Evolutionary conservation across 2,888 invertebrate species (phyloP), one percentile per base, ranked within the genome.

Genomic region (Meiosimyza decipiens): DNA sequence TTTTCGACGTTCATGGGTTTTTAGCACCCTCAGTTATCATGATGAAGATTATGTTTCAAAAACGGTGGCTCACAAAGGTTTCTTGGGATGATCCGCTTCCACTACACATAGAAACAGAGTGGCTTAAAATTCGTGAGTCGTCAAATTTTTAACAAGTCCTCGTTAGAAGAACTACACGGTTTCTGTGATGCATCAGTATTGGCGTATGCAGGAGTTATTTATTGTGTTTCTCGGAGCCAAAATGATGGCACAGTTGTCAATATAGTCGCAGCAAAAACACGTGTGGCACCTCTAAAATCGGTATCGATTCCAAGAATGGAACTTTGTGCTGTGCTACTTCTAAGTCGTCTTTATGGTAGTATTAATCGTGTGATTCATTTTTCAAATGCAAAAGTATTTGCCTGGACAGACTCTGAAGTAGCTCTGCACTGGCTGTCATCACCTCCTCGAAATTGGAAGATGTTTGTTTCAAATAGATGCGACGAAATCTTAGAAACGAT

Each of bases 391-490:
- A 70, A 51, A 18, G 75, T 74, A 28, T 77, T 57, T 71, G 77
- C 74, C 28, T 76, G 75, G 76, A 72, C 60, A 12, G 74, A 76
- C 50, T 76, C 76, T 18, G 63, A 55, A 22, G 54, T 81, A 13
- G 78, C 77, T 1, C 62, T 80, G 15, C 66, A 77, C 18, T 81
- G 80, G 79, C 52, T 80, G 3, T 73, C 76, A 18, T 75, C 75
- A 9, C 74, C 72, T 6, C 72, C 76, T 18, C 67, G 72, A 9
- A 77, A 71, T 28, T 81, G 78, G 77, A 78, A 80, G 72, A 79
- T 79, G 2, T 80, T 78, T 69, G 76, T 80, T 7, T 76, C 76
- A 9, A 78, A 77, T 52, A 73, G 79, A 12, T 76, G 77, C 9
- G 54, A 75, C 22, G 71, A 75, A 62, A 78, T 79, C 49, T 67